Base-by-base conservation (phyloP, 2,888 invertebrate genomes). In the Physocephala rufipes region DNA sequence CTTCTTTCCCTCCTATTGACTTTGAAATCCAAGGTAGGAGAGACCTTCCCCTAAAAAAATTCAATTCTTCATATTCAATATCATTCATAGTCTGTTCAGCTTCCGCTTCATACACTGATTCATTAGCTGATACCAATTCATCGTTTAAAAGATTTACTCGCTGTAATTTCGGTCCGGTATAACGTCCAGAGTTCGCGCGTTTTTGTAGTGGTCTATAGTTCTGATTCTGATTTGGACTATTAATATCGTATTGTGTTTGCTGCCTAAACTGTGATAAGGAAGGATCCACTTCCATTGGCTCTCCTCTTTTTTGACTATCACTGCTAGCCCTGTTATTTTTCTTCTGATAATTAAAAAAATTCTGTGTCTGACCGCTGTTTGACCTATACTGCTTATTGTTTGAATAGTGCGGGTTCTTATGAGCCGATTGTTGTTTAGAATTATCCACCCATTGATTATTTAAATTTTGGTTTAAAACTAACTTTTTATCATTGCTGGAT, bases 141-240 rank as follows among this genome's bases (percentile, higher is more conserved):
- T 76, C 62, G 12, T 2, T 19, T 30, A 70, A 30, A 51, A 71
- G 58, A 59, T 74, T 74, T 19, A 76, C 47, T 71, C 73, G 74
- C 72, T 2, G 59, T 70, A 65, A 69, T 74, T 53, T n/a, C n/a
- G n/a, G n/a, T n/a, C n/a, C n/a, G 71, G 71, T 21, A 69, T 62
- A n/a, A n/a, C n/a, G n/a, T n/a, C n/a, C n/a, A n/a, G n/a, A n/a
- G n/a, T n/a, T n/a, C n/a, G n/a, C n/a, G n/a, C n/a, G n/a, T n/a
- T n/a, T n/a, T n/a, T n/a, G n/a, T n/a, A n/a, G n/a, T n/a, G n/a
- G n/a, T n/a, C n/a, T n/a, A n/a, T n/a, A n/a, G n/a, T n/a, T n/a
- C n/a, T n/a, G n/a, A n/a, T n/a, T n/a, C n/a, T n/a, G n/a, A n/a
- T n/a, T n/a, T n/a, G n/a, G n/a, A n/a, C n/a, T n/a, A n/a, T n/a